These are phyloP conservation scores for Bombylius discolor DNA, from an alignment of 2,888 invertebrate genomes.

Conservation along the genomic window DNA sequence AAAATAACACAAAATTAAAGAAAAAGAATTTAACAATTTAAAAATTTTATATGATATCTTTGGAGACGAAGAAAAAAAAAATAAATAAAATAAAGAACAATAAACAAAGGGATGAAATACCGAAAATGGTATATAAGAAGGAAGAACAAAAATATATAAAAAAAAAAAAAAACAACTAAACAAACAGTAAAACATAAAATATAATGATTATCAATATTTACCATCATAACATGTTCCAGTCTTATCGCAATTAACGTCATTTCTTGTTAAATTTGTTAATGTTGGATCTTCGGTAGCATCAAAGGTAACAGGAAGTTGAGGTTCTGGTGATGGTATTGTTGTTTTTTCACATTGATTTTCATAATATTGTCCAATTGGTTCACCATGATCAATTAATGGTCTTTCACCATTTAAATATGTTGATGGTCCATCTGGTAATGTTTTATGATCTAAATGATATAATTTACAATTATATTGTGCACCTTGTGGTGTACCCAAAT, in stretches of 20 bases:
- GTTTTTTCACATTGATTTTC: constrained; percentile 75
- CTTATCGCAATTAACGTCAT: constrained; percentile 81
- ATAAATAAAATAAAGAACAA: no score
- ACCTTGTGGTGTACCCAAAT: constrained; percentile 51
- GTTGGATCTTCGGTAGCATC: constrained; percentile 64
- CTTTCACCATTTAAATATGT: constrained; percentile 81
- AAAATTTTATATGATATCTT: neutral
- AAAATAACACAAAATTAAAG: neutral
- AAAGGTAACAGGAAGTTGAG: constrained; percentile 59
- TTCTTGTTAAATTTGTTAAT: constrained; percentile 59
- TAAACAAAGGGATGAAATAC: no score
- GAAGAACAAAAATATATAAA: neutral
- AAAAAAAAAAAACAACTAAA: neutral
- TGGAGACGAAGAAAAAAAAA: no score
- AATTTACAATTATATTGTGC: constrained; percentile 81
- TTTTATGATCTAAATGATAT: constrained; percentile 85
- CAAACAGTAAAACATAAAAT: neutral
- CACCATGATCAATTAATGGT: constrained; percentile 82
- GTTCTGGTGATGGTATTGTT: constrained; percentile 31
- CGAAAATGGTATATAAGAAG: no score
- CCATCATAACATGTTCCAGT: constrained; percentile 92
- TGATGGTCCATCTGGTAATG: constrained; percentile 81
- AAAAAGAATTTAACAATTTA: neutral
- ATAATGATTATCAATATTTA: constrained; percentile 34
- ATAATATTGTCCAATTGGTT: constrained; percentile 76